These are phyloP conservation scores for Chymomyza caudatula DNA, from an alignment of 2,888 invertebrate species.

Conservation along the genomic window DNA sequence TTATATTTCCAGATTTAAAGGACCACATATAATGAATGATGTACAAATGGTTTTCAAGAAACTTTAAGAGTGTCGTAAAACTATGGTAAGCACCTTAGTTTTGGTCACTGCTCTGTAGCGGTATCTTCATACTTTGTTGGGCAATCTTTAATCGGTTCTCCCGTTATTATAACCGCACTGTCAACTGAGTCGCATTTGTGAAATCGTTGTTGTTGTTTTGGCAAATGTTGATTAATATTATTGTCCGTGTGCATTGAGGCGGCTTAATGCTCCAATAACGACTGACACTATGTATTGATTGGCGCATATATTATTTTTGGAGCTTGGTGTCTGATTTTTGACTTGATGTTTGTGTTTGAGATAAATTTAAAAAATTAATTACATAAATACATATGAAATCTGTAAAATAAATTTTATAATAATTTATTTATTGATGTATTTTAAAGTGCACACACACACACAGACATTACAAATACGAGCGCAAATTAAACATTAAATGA, in stretches of 20 bases:
- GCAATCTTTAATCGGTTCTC: background rate
- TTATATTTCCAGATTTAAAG: no score
- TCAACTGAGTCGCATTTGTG: background rate
- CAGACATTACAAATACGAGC: constrained; percentile 10
- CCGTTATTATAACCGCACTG: background rate
- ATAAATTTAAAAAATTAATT: constrained; percentile 77
- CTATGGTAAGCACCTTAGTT: no score
- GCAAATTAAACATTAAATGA: constrained; percentile 67
- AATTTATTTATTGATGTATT: constrained; percentile 75
- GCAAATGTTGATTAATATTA: constrained; percentile 66
- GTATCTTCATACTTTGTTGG: no score
- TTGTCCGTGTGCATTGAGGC: constrained; percentile 69
- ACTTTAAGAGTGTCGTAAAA: no score
- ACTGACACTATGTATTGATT: constrained; percentile 55
- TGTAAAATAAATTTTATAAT: constrained; percentile 76
- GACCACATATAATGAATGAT: no score
- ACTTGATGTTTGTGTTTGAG: constrained; percentile 67
- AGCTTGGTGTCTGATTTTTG: constrained; percentile 11
- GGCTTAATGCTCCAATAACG: constrained; percentile 66
- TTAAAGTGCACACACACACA: constrained; percentile 49
- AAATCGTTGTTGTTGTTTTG: constrained; percentile 15
- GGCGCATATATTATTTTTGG: constrained; percentile 16
- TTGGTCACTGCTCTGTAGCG: no score
- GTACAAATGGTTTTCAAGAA: no score
- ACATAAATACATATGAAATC: constrained; percentile 73